phyloP scores from a whole-genome alignment of 2,797 vertebrate species.

The Poeciliopsis infans region DNA sequence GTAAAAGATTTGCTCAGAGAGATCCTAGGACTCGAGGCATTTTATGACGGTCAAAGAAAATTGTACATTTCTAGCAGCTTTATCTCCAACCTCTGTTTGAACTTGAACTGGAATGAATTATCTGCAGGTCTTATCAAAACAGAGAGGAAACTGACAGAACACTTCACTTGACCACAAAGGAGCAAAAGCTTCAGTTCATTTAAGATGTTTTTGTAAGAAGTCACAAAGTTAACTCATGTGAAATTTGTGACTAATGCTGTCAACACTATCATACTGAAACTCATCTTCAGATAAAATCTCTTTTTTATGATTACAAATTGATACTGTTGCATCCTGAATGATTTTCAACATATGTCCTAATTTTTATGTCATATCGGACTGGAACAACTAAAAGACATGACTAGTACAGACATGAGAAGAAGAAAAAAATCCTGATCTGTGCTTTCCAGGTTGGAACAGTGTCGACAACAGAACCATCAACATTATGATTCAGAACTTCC shows the following conservation, averaged over 20 bases:
- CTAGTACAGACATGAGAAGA: not conserved
- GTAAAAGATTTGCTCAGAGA: not conserved
- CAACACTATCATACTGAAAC: not conserved
- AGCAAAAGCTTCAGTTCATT: not conserved
- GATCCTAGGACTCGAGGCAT: not conserved
- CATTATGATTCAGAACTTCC: conserved; percentile 40
- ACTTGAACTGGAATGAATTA: not conserved
- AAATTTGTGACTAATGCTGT: not conserved
- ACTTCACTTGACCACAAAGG: not conserved
- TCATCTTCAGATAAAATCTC: not conserved
- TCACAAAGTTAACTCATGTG: not conserved
- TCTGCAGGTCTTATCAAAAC: not conserved
- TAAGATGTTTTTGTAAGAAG: not conserved
- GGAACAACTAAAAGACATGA: not conserved
- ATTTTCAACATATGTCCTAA: not conserved
- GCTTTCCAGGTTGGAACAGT: not conserved
- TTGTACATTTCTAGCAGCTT: not conserved
- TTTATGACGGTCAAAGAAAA: not conserved
- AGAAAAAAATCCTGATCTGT: not conserved
- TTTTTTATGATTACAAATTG: not conserved
- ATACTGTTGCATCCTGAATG: not conserved
- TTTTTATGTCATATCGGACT: not conserved
- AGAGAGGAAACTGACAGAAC: not conserved
- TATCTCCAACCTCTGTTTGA: not conserved
- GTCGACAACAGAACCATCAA: conserved; percentile 20